phyloP scores from a whole-genome alignment of 2,888 invertebrate genomes.

The Cepaea hortensis region DNA sequence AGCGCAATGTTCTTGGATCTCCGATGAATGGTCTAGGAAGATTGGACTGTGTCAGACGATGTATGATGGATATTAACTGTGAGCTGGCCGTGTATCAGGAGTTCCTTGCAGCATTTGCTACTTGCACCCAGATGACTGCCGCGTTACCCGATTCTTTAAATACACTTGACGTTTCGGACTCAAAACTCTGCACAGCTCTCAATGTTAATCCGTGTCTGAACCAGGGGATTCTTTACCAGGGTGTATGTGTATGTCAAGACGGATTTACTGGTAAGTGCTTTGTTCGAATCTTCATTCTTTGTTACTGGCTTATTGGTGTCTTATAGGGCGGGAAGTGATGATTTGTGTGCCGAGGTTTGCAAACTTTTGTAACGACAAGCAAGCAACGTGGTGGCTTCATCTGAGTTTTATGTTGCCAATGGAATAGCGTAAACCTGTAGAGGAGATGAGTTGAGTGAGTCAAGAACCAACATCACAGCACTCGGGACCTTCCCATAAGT shows the following conservation, averaged over 20 bases:
- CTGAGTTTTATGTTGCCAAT: too few relatives aligned
- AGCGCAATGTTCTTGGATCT: too few relatives aligned
- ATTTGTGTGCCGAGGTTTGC: too few relatives aligned
- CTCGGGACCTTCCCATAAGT: too few relatives aligned
- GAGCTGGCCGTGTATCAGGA: neutral
- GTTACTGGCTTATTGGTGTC: too few relatives aligned
- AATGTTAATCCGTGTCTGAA: neutral
- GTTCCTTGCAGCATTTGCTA: neutral
- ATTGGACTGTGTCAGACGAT: neutral
- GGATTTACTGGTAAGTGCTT: constrained; percentile 14
- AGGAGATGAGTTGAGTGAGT: too few relatives aligned
- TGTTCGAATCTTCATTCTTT: neutral
- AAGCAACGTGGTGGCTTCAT: too few relatives aligned
- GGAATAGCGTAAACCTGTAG: too few relatives aligned
- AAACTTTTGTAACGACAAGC: too few relatives aligned
- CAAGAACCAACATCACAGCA: too few relatives aligned
- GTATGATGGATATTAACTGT: neutral
- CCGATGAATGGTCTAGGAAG: neutral
- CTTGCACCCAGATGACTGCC: neutral
- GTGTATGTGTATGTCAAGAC: neutral
- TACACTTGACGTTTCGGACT: neutral
- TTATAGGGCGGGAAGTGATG: too few relatives aligned
- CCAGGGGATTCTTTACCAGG: neutral
- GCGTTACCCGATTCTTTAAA: neutral
- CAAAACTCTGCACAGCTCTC: neutral